A percentile compares a stretch with the other conserved stretches of the same genome.
These are phyloP conservation scores for Myathropa florea DNA, from an alignment of 2,888 invertebrate genomes.

Conservation along the genomic window DNA sequence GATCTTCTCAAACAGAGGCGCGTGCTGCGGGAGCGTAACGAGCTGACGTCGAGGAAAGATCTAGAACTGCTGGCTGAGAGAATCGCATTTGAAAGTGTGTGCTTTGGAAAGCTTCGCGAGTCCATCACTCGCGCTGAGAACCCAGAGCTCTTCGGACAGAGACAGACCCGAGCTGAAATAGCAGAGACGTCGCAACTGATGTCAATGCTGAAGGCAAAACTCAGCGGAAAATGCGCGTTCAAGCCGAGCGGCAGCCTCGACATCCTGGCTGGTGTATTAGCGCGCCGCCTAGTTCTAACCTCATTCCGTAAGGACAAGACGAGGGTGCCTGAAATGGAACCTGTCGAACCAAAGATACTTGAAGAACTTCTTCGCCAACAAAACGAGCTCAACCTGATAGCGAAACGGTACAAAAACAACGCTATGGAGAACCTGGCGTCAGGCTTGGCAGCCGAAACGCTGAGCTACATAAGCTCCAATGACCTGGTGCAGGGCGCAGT, in stretches of 20 bases:
- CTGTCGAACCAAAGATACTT: slow-evolving; percentile 80
- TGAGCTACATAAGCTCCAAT: slow-evolving; percentile 82
- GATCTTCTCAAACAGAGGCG: slow-evolving; percentile 87
- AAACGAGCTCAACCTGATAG: slow-evolving; percentile 84
- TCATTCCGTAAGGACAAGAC: slow-evolving; percentile 75
- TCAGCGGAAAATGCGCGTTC: slow-evolving; percentile 82
- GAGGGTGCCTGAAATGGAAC: slow-evolving; percentile 82
- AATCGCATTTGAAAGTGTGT: slow-evolving; percentile 89
- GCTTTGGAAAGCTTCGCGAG: slow-evolving; percentile 86
- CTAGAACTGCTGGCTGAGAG: slow-evolving; percentile 89
- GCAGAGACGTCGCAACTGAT: slow-evolving; percentile 89
- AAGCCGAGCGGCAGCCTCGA: slow-evolving; percentile 83
- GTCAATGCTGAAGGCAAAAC: slow-evolving; percentile 86
- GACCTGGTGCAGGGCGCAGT: slow-evolving; percentile 85
- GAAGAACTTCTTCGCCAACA: slow-evolving; percentile 82
- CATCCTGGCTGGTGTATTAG: slow-evolving; percentile 88
- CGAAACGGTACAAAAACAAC: slow-evolving; percentile 85
- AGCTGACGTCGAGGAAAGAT: slow-evolving; percentile 86
- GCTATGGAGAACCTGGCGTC: slow-evolving; percentile 87
- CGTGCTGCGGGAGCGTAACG: slow-evolving; percentile 85
- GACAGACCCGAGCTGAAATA: slow-evolving; percentile 86
- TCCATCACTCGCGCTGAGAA: slow-evolving; percentile 84
- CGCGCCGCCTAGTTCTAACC: slow-evolving; percentile 85
- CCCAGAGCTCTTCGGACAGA: slow-evolving; percentile 83
- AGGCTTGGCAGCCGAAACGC: slow-evolving; percentile 86